A percentile compares a stretch with the other conserved stretches of the same genome.
phyloP scores from a whole-genome alignment of 2,797 vertebrate genomes.

The Epinephelus awoara region DNA sequence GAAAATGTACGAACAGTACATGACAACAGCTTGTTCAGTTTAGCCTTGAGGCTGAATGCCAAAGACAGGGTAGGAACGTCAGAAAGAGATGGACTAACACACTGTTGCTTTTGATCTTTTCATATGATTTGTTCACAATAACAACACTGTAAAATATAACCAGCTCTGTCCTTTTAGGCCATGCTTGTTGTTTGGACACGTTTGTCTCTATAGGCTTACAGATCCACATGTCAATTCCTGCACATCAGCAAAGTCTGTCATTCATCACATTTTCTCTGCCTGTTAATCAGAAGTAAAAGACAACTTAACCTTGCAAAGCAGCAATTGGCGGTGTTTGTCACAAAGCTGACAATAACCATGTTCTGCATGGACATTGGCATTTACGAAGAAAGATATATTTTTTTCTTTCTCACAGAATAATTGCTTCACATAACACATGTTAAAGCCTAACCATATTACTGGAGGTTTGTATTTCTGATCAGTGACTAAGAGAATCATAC shows the following conservation, averaged over 20 bases:
- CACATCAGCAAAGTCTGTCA: neutral
- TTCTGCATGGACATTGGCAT: neutral
- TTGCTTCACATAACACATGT: neutral
- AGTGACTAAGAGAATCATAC: constrained; percentile 2
- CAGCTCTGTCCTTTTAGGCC: neutral
- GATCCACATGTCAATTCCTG: neutral
- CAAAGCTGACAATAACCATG: neutral
- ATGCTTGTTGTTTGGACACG: neutral
- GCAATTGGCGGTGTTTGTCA: neutral
- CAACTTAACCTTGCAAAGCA: neutral
- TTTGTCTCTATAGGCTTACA: neutral
- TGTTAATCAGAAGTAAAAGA: neutral
- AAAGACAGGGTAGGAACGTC: too few relatives aligned
- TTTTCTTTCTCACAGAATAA: neutral
- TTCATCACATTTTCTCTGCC: constrained; percentile 6
- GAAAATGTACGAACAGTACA: too few relatives aligned
- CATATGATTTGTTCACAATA: too few relatives aligned
- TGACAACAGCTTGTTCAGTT: too few relatives aligned
- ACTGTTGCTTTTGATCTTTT: too few relatives aligned
- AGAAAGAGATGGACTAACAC: too few relatives aligned
- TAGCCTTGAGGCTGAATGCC: too few relatives aligned
- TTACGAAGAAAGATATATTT: neutral
- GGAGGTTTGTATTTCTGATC: constrained; percentile 27
- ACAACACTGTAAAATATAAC: neutral
- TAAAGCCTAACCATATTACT: neutral